These are phyloP conservation scores for Gymnothorax reevesii DNA, from an alignment of 2,797 vertebrate genomes.

Conservation along the genomic window DNA sequence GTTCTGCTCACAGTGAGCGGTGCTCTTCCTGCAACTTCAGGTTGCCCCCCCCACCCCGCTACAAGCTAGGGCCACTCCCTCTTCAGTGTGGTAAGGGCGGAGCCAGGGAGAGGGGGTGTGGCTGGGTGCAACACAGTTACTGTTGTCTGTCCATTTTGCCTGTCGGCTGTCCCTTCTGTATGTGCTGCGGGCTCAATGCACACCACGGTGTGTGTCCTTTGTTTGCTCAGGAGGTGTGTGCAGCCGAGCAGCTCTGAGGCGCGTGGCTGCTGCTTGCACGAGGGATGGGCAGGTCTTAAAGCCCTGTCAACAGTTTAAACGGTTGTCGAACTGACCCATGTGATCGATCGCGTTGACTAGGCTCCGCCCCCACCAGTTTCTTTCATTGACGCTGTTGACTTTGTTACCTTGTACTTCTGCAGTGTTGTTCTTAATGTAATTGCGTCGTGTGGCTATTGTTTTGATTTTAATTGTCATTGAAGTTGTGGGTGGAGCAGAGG, in stretches of 20 bases:
- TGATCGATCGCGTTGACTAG: neutral
- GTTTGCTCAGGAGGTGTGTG: neutral
- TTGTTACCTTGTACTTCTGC: neutral
- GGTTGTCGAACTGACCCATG: neutral
- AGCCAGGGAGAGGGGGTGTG: neutral
- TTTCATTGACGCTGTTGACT: neutral
- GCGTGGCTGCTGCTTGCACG: neutral
- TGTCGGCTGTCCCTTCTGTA: neutral
- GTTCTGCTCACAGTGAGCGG: slow-evolving; percentile 58
- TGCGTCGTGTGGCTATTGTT: neutral
- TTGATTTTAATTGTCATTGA: neutral
- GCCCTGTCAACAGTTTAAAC: neutral
- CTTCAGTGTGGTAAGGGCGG: too few relatives aligned
- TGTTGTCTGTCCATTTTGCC: neutral
- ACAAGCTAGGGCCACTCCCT: slow-evolving; percentile 11
- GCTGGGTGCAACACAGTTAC: neutral
- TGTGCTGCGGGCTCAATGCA: neutral
- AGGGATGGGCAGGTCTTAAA: neutral
- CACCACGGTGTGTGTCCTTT: neutral
- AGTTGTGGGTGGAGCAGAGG: neutral
- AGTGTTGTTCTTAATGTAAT: neutral
- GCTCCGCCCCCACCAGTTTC: neutral
- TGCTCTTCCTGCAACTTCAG: slow-evolving; percentile 72
- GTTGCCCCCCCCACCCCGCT: slow-evolving; percentile 49
- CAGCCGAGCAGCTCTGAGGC: neutral